Conservation (phyloP, 2,888 invertebrate species). For the Sinotaia quadrata region DNA sequence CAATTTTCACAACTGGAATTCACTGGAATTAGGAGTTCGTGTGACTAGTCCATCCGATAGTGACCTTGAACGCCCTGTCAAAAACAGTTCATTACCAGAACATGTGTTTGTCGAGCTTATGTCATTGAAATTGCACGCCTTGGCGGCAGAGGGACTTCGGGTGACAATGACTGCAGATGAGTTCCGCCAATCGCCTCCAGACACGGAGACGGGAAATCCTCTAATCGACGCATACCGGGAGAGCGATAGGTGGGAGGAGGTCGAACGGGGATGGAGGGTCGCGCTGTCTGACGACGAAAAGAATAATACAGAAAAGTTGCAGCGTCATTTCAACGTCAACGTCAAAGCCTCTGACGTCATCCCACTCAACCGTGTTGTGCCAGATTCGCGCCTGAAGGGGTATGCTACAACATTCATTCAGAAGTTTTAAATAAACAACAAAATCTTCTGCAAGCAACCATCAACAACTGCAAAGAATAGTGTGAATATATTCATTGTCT, state of each 20-base stretch:
- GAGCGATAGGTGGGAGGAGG: constrained; percentile 23
- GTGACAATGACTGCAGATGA: constrained; percentile 18
- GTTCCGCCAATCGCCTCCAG: neutral
- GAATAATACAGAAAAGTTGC: constrained; percentile 28
- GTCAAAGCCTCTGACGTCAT: constrained; percentile 54
- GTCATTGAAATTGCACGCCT: too few species aligned
- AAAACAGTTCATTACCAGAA: too few species aligned
- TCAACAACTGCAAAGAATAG: too few species aligned
- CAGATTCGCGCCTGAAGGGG: constrained; percentile 55
- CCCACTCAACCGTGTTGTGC: constrained; percentile 56
- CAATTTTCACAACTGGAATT: too few species aligned
- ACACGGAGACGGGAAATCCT: constrained; percentile 27
- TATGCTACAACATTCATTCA: constrained; percentile 33
- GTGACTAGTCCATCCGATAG: too few species aligned
- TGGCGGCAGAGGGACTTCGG: neutral
- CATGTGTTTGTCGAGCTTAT: too few species aligned
- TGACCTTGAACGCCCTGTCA: too few species aligned
- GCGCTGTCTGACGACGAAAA: constrained; percentile 44
- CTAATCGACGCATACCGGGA: constrained; percentile 34
- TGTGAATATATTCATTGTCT: too few species aligned
- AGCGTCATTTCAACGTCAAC: constrained; percentile 47
- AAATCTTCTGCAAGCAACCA: too few species aligned
- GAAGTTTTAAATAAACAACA: too few species aligned
- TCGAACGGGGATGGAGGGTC: constrained; percentile 53
- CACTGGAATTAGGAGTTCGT: too few species aligned